Base-by-base conservation (phyloP, 2,797 vertebrate species). In the Ispidina lecontei region DNA sequence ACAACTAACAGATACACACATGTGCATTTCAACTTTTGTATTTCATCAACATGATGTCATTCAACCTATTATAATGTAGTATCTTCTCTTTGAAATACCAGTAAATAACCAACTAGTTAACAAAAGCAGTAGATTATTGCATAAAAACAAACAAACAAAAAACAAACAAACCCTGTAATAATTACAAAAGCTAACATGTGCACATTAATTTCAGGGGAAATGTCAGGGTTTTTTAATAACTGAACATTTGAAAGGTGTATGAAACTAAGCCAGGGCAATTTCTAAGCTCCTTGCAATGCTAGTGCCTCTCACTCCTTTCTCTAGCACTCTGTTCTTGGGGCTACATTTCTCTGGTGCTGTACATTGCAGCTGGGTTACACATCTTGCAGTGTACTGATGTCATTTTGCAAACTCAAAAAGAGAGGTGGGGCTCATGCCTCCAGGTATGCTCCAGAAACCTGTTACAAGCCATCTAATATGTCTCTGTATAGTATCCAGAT, bases 401-500 rank as follows among this genome's bases (percentile, higher is more conserved):
- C 19, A 33, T 4, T 25, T 14, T 11, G 28, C 15, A 26, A 54
- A 15, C 4, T 46, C 22, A 16, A 49, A 37, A 7, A 13, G 9
- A 55, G 46, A 52, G 11, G 10, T 28, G n/a, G 20, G 21, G 31
- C 16, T 90, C 6, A 1, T 18, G 22, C 26, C 33, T 70, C n/a
- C 20, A 60, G 10, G 11, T 9, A 3, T 14, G 33, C 7, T 63
- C 10, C 29, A 6, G 7, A 11, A 20, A 51, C 55, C 26, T 52
- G 13, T 9, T 28, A 52, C 18, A 56, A 58, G 16, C 43, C 23
- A 82, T 17, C n/a, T 43, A 33, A 84, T 19, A 3, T 4, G 3
- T 12, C 33, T 11, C 4, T 59, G 23, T 7, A 56, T 70, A 46
- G 46, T 3, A 3, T 37, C 46, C 0, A 0, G 8, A 51, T 23